Conservation (phyloP, 2,888 invertebrate genomes). For the Rhaphigaster nebulosa region DNA sequence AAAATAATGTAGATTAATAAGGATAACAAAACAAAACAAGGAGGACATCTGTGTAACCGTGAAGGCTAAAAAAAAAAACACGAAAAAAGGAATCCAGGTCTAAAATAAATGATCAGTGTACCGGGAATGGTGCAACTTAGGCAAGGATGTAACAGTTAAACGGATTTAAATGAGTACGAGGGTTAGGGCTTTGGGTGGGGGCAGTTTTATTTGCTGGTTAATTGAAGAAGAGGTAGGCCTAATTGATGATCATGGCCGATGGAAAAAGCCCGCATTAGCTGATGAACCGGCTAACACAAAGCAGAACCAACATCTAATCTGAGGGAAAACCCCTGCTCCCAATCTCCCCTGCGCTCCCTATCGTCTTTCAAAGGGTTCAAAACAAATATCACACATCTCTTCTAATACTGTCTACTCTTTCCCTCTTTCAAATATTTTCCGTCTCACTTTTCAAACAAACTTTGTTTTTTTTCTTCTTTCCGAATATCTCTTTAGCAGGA, state of each 20-base stretch:
- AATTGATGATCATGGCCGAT: conserved; percentile 40
- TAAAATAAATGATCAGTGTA: neutral
- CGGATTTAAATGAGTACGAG: neutral
- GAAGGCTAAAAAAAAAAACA: neutral
- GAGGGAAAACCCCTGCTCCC: neutral
- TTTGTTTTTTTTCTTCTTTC: neutral
- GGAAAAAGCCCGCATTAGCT: conserved; percentile 42
- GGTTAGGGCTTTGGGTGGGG: neutral
- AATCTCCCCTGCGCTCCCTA: neutral
- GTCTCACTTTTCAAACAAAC: conserved; percentile 5
- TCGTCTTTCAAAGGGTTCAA: conserved; percentile 17
- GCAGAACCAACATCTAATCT: conserved; percentile 4
- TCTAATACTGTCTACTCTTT: neutral
- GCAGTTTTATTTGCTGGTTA: conserved; percentile 37
- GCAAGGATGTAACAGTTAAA: conserved; percentile 21
- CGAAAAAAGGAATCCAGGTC: neutral
- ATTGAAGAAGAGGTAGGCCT: conserved; percentile 39
- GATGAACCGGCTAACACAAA: neutral
- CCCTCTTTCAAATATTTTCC: conserved; percentile 26
- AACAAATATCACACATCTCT: conserved; percentile 21
- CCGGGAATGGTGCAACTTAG: neutral
- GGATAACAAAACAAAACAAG: too few species aligned
- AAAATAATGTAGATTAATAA: too few species aligned
- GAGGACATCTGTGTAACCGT: neutral
- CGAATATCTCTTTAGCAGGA: neutral